A percentile compares a stretch with the other conserved stretches of the same genome.
phyloP scores from a whole-genome alignment of 2,113 vertebrate species.

The Columba livia region DNA sequence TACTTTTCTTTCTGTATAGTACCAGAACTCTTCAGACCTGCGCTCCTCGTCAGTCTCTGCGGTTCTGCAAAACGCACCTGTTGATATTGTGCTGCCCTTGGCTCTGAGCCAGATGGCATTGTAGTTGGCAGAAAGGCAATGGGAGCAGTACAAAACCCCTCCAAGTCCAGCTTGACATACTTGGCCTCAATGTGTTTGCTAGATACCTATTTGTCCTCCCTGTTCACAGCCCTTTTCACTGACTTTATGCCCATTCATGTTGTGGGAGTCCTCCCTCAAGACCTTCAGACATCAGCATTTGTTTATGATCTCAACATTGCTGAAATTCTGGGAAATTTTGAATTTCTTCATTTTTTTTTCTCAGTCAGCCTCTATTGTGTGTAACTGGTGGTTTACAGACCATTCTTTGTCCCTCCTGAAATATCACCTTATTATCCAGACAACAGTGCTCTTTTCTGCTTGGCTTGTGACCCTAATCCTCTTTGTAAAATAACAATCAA shows the following conservation, averaged over 20 bases:
- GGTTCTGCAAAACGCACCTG: fast-evolving
- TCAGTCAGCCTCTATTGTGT: fast-evolving
- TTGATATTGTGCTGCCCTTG: fast-evolving
- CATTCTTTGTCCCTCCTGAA: not conserved
- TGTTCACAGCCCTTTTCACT: not conserved
- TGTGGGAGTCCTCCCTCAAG: not conserved
- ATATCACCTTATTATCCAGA: not conserved
- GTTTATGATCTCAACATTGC: not conserved
- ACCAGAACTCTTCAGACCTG: not conserved
- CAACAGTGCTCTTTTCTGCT: not conserved
- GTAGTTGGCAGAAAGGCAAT: fast-evolving
- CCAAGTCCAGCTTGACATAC: not conserved
- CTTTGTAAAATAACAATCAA: not conserved
- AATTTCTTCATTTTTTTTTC: not conserved
- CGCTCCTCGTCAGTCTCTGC: not conserved
- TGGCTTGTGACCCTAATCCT: not conserved
- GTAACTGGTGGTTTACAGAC: not conserved
- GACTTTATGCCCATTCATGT: not conserved
- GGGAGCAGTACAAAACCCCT: not conserved
- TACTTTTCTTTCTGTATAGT: not conserved
- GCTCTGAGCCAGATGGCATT: not conserved
- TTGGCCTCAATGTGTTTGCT: not conserved
- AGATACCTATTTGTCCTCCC: not conserved
- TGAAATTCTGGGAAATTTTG: not conserved
- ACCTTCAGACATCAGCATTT: fast-evolving